A percentile compares a stretch with the other conserved stretches of the same genome.
Evolutionary conservation across 2,797 vertebrate species (phyloP).

Genomic region (Catharus ustulatus): DNA sequence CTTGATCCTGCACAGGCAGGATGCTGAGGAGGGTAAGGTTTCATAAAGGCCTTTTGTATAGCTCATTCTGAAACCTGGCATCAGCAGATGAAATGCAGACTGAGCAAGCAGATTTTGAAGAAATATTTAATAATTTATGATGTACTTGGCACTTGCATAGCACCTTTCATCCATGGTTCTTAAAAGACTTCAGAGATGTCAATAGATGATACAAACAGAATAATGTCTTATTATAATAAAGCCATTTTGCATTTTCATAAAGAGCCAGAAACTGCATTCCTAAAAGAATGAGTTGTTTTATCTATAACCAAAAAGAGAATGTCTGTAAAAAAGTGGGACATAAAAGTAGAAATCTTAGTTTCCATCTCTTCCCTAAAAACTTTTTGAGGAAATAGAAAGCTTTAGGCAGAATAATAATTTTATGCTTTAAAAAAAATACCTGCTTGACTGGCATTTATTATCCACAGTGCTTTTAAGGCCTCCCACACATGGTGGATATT

Average conservation of each 20-base stretch:
- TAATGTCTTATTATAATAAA: slow-evolving; percentile 6
- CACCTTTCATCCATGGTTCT: slow-evolving; percentile 20
- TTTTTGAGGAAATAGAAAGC: background rate
- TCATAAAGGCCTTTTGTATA: background rate
- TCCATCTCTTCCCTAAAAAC: background rate
- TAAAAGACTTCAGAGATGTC: slow-evolving; percentile 26
- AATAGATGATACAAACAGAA: slow-evolving; percentile 23
- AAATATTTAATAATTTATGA: slow-evolving; percentile 36
- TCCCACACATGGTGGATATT: background rate
- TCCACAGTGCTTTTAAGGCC: background rate
- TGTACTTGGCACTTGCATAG: background rate
- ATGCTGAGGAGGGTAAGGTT: background rate
- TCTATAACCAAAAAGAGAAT: background rate
- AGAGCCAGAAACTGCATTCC: background rate
- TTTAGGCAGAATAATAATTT: slow-evolving; percentile 4
- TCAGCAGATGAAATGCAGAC: background rate
- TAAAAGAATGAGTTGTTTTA: background rate
- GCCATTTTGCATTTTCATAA: slow-evolving; percentile 8
- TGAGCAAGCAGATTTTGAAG: background rate
- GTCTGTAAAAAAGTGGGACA: background rate
- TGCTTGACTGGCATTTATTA: background rate
- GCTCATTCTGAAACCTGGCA: background rate
- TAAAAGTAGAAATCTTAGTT: slow-evolving; percentile 1
- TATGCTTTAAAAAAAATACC: background rate
- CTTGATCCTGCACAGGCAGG: background rate